phyloP scores from a whole-genome alignment of 2,888 invertebrate genomes.

The Schrankia costaestrigalis region DNA sequence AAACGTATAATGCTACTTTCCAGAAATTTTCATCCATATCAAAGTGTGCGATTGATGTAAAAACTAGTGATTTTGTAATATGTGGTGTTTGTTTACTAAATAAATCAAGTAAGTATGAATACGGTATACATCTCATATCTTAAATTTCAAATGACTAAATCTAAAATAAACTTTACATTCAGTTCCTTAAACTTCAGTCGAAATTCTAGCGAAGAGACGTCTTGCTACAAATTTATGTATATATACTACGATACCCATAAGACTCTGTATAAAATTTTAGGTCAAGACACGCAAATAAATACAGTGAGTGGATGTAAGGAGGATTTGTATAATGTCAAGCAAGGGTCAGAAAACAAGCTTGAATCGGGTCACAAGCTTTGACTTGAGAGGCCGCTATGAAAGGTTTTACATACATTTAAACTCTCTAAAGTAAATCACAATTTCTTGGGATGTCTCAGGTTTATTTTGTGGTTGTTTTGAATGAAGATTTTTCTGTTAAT shows the following conservation, averaged over 20 bases:
- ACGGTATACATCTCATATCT: background rate
- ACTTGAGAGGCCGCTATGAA: conserved; percentile 43
- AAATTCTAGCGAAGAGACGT: conserved; percentile 22
- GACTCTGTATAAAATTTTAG: conserved; percentile 46
- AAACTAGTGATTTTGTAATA: too few relatives aligned
- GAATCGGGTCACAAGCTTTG: conserved; percentile 46
- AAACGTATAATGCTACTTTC: too few relatives aligned
- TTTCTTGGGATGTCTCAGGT: conserved; percentile 19
- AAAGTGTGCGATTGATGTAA: too few relatives aligned
- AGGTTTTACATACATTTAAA: conserved; percentile 56
- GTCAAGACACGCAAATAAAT: conserved; percentile 52
- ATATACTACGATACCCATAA: conserved; percentile 37
- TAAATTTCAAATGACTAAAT: conserved; percentile 8
- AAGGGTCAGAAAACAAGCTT: conserved; percentile 46
- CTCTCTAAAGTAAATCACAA: conserved; percentile 32
- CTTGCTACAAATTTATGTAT: conserved; percentile 41
- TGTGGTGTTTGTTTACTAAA: too few relatives aligned
- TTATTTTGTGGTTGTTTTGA: conserved; percentile 9
- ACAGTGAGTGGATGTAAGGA: conserved; percentile 44
- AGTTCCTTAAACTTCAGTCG: conserved; percentile 27
- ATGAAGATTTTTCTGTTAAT: too few relatives aligned
- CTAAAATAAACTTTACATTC: conserved; percentile 27
- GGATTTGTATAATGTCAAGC: conserved; percentile 53
- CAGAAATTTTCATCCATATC: too few relatives aligned
- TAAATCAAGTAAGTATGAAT: too few relatives aligned